phyloP scores from a whole-genome alignment of 2,113 vertebrate species.

The Trogon melanurus region DNA sequence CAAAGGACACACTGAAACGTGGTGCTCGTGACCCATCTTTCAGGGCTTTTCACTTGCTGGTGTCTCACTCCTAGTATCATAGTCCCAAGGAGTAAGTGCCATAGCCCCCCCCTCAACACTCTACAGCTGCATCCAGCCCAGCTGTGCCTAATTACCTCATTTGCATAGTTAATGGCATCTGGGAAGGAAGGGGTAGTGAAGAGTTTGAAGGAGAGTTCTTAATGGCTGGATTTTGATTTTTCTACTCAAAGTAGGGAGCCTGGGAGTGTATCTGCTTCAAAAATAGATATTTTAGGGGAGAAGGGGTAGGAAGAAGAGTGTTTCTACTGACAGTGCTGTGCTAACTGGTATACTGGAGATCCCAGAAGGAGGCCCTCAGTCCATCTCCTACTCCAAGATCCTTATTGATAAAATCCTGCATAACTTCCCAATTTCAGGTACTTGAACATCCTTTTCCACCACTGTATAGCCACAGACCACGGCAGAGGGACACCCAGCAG shows the following conservation, averaged over 20 bases:
- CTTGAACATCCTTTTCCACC: background rate
- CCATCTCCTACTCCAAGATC: background rate
- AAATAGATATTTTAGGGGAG: background rate
- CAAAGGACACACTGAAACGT: background rate
- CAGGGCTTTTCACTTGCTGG: background rate
- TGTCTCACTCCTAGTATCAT: background rate
- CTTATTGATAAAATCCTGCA: background rate
- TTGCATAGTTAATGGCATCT: background rate
- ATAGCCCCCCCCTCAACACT: background rate
- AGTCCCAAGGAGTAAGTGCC: background rate
- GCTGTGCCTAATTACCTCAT: background rate
- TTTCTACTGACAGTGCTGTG: background rate
- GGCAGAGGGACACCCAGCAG: background rate
- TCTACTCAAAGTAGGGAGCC: background rate
- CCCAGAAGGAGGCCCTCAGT: background rate
- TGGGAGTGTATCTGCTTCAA: background rate
- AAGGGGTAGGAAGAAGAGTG: background rate
- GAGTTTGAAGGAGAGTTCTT: background rate
- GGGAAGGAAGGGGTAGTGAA: background rate
- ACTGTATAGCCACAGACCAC: fast-evolving
- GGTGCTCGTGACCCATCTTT: background rate
- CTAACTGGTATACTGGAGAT: background rate
- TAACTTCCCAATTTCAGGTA: background rate
- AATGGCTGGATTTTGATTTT: background rate
- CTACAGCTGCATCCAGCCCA: background rate